phyloP scores from a whole-genome alignment of 2,888 invertebrate genomes.

The Tinea pellionella region DNA sequence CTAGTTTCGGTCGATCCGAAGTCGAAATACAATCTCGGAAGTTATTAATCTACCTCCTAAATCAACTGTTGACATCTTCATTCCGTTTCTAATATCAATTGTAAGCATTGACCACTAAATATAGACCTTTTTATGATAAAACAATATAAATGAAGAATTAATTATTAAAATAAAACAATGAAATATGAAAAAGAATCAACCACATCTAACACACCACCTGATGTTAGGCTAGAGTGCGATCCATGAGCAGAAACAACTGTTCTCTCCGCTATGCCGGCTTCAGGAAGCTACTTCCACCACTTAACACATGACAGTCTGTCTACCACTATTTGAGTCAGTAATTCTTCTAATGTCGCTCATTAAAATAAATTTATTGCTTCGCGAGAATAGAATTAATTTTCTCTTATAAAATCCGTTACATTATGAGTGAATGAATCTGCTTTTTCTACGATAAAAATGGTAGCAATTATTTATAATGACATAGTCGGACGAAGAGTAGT shows the following conservation, averaged over 20 bases:
- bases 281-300: too few species aligned
- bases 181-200: too few species aligned
- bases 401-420: slow-evolving; percentile 19
- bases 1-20: background rate
- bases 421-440: slow-evolving; percentile 12
- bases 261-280: too few species aligned
- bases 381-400: slow-evolving; percentile 18
- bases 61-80: background rate
- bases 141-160: too few species aligned
- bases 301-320: too few species aligned
- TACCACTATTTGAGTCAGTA: too few species aligned
- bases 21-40: background rate
- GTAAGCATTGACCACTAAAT: background rate
- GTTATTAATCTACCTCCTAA: background rate
- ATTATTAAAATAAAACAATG: too few species aligned
- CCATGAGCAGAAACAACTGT: too few species aligned
- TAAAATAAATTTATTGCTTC: slow-evolving; percentile 15
- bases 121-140: too few species aligned
- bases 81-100: background rate
- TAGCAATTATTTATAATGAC: background rate
- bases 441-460: slow-evolving; percentile 2
- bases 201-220: too few species aligned
- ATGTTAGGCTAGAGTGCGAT: too few species aligned
- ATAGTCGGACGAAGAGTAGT: background rate
- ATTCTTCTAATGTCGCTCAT: background rate